phyloP scores from a whole-genome alignment of 2,888 invertebrate genomes.

The Hirtodrosophila trivittata region DNA sequence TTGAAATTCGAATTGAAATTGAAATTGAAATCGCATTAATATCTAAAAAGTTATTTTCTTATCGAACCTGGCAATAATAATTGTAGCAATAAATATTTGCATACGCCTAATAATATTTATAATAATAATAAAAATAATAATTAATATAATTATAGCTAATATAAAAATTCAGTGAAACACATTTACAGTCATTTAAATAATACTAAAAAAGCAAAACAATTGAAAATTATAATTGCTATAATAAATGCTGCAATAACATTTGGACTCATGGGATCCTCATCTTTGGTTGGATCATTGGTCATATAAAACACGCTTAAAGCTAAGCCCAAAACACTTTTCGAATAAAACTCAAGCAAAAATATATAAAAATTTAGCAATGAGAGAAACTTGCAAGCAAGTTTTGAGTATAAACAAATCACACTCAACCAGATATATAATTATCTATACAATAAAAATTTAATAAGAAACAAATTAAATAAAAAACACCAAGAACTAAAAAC shows the following conservation, averaged over 20 bases:
- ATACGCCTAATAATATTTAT: conserved; percentile 34
- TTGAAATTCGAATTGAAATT: no score
- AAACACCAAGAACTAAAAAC: no score
- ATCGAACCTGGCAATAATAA: conserved; percentile 78
- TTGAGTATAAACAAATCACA: no score
- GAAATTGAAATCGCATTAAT: background rate
- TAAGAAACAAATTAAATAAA: conserved; percentile 3
- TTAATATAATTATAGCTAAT: conserved; percentile 7
- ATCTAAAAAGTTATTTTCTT: conserved; percentile 66
- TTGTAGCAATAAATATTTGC: conserved; percentile 55
- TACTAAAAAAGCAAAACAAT: conserved; percentile 10
- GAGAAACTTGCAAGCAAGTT: no score
- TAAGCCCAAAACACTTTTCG: conserved; percentile 24
- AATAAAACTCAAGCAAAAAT: conserved; percentile 9
- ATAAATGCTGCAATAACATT: background rate
- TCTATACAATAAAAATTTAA: background rate
- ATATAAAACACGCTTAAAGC: conserved; percentile 32
- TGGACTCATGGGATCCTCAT: background rate
- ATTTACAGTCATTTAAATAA: conserved; percentile 40
- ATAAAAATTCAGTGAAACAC: conserved; percentile 3
- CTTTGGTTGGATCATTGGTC: no score
- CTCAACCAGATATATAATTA: background rate
- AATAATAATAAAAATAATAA: conserved; percentile 24
- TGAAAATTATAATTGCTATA: background rate
- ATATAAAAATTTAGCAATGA: background rate